Evolutionary conservation across 2,888 invertebrate species (phyloP).

Genomic region (Euzophera pinguis): DNA sequence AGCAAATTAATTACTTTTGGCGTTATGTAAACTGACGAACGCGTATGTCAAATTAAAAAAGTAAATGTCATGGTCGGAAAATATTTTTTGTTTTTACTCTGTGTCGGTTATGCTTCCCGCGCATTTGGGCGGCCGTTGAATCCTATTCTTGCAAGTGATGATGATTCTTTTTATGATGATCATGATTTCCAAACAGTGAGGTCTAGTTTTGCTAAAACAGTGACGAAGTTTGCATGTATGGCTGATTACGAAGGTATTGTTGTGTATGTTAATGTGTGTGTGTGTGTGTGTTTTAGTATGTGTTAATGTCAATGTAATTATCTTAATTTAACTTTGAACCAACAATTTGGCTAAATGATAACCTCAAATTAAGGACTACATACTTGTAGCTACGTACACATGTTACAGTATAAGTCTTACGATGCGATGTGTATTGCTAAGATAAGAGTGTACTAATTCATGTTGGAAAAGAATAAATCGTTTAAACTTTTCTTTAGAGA

Average conservation of each 20-base stretch:
- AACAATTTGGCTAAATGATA: too few species aligned
- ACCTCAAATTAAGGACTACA: too few species aligned
- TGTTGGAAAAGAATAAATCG: too few species aligned
- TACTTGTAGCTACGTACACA: too few species aligned
- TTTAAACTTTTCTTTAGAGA: too few species aligned
- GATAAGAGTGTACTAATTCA: too few species aligned
- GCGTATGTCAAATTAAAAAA: slow-evolving; percentile 3
- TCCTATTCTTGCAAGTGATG: neutral
- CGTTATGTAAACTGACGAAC: neutral
- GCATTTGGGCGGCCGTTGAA: neutral
- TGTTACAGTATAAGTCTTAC: too few species aligned
- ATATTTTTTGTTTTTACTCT: slow-evolving; percentile 1
- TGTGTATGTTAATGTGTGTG: too few species aligned
- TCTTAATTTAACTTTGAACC: too few species aligned
- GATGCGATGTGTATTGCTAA: too few species aligned
- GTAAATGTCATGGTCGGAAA: slow-evolving; percentile 1
- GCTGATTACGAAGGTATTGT: neutral
- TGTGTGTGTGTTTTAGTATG: too few species aligned
- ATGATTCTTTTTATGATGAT: neutral
- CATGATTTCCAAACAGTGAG: neutral
- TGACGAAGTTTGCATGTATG: slow-evolving; percentile 7
- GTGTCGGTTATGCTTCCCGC: slow-evolving; percentile 4
- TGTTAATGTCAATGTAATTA: too few species aligned
- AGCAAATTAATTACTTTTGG: neutral
- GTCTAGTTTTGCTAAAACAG: neutral